Evolutionary conservation across 2,113 vertebrate genomes (phyloP).

Genomic region (Hiodon alosoides): DNA sequence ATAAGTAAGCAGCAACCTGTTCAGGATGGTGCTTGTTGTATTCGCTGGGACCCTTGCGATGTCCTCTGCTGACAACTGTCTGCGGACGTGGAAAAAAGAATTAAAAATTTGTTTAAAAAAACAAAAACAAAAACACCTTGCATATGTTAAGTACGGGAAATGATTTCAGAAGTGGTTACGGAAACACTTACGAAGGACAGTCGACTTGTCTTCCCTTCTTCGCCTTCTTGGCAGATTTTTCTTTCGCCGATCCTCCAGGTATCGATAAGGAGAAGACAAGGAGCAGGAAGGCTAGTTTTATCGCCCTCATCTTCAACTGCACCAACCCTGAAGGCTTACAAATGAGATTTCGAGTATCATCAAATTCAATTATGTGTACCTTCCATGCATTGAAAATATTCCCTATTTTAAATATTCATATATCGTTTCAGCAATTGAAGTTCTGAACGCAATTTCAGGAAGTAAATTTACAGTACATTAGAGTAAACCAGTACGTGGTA

Average conservation of each 20-base stretch:
- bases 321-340: not conserved
- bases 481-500: no score
- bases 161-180: not conserved
- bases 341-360: not conserved
- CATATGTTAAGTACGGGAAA: not conserved
- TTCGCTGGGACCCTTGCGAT: slow-evolving; percentile 85
- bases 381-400: no score
- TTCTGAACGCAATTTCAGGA: no score
- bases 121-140: not conserved
- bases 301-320: not conserved
- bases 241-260: slow-evolving; percentile 30
- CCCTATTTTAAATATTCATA: no score
- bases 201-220: slow-evolving; percentile 63
- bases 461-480: no score
- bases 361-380: no score
- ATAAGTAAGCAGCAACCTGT: slow-evolving; percentile 85
- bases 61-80: slow-evolving; percentile 84
- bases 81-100: slow-evolving; percentile 46
- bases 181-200: slow-evolving; percentile 62
- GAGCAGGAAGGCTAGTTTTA: not conserved
- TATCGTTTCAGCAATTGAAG: no score
- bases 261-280: not conserved
- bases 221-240: slow-evolving; percentile 54
- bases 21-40: slow-evolving; percentile 92
- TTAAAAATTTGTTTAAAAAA: not conserved